Percentiles rank a stretch among this genome's conserved stretches.
phyloP scores from a whole-genome alignment of 2,888 invertebrate species.

The Pediacus dermestoides region DNA sequence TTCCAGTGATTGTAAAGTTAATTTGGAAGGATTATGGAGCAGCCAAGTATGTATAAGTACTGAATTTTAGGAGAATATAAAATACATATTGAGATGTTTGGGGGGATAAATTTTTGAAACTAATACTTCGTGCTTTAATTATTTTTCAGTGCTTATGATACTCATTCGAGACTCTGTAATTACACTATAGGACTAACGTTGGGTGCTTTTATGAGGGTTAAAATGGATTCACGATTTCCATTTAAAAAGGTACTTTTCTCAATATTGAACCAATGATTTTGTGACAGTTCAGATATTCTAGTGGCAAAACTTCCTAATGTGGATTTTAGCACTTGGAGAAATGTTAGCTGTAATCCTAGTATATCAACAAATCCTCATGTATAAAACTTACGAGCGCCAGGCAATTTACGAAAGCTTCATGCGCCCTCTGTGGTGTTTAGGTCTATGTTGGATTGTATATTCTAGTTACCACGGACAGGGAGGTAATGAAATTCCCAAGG shows the following conservation, averaged over 20 bases:
- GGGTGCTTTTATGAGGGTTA: constrained; percentile 27
- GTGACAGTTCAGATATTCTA: constrained; percentile 2
- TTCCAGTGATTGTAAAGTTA: constrained; percentile 5
- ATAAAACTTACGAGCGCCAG: constrained; percentile 9
- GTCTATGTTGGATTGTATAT: constrained; percentile 28
- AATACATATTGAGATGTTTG: no score
- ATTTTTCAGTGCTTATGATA: constrained; percentile 15
- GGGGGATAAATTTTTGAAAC: no score
- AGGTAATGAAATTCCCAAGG: constrained; percentile 19
- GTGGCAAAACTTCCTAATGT: constrained; percentile 18
- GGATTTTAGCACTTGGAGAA: constrained; percentile 17
- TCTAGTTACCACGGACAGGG: constrained; percentile 27
- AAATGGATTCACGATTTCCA: constrained; percentile 20
- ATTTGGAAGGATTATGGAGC: no score
- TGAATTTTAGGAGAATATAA: no score
- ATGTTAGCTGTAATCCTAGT: constrained; percentile 13
- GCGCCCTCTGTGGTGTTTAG: constrained; percentile 23
- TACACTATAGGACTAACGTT: constrained; percentile 30
- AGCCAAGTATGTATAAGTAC: no score
- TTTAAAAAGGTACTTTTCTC: constrained; percentile 11
- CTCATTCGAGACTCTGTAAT: constrained; percentile 28
- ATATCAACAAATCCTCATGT: constrained; percentile 16
- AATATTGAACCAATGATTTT: constrained; percentile 2
- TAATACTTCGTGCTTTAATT: neutral
- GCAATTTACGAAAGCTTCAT: constrained; percentile 18